Conservation (phyloP, 1,140 invertebrate species). For the Cotesia chilonis region DNA sequence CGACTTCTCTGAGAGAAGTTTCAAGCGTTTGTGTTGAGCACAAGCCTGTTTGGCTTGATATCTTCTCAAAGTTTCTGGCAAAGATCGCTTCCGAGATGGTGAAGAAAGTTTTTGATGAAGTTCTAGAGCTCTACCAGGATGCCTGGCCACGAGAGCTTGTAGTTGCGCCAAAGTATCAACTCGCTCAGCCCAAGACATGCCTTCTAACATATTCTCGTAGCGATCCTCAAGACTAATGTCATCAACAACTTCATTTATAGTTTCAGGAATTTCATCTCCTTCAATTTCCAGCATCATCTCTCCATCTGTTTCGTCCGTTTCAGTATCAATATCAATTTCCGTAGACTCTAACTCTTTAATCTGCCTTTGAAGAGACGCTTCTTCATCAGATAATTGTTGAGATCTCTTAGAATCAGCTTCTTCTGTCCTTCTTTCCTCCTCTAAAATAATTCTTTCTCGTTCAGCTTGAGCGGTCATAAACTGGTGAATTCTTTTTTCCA, state of each 20-base stretch:
- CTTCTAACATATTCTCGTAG: slow-evolving; percentile 77
- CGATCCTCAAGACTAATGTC: slow-evolving; percentile 61
- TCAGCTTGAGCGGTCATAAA: slow-evolving; percentile 65
- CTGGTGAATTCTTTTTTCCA: slow-evolving; percentile 65
- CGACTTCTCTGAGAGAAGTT: slow-evolving; percentile 84
- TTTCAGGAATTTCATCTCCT: slow-evolving; percentile 54
- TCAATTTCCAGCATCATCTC: slow-evolving; percentile 73
- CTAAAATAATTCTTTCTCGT: slow-evolving; percentile 32
- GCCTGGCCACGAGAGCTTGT: slow-evolving; percentile 79
- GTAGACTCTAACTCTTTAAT: slow-evolving; percentile 81
- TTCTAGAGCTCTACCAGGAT: slow-evolving; percentile 88
- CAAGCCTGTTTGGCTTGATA: slow-evolving; percentile 91
- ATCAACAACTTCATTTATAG: slow-evolving; percentile 45
- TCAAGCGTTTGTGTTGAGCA: slow-evolving; percentile 80
- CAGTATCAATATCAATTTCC: slow-evolving; percentile 83
- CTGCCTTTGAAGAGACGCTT: slow-evolving; percentile 81
- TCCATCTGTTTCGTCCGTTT: slow-evolving; percentile 81
- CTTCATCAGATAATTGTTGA: slow-evolving; percentile 78
- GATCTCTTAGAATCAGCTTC: slow-evolving; percentile 65
- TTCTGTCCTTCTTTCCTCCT: slow-evolving; percentile 64
- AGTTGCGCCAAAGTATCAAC: slow-evolving; percentile 80
- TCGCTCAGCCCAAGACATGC: slow-evolving; percentile 82
- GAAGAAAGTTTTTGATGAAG: slow-evolving; percentile 93
- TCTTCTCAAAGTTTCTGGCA: slow-evolving; percentile 79
- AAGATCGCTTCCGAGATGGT: slow-evolving; percentile 82